Evolutionary conservation across 2,113 vertebrate genomes (phyloP).

Genomic region (Macquaria ambigua): DNA sequence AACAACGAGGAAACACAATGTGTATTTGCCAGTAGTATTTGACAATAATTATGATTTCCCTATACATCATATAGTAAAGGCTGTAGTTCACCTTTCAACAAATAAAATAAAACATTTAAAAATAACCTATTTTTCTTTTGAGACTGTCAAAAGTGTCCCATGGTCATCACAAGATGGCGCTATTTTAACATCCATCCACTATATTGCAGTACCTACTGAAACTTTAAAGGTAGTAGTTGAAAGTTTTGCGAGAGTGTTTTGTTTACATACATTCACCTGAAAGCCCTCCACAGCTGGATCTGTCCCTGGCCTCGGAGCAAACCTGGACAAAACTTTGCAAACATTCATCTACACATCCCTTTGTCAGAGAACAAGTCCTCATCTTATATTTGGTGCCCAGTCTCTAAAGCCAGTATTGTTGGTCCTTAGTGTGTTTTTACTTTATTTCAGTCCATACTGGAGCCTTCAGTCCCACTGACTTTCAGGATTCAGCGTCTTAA

Average conservation of each 20-base stretch:
- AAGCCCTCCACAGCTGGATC: neutral
- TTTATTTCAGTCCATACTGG: neutral
- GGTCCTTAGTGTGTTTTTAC: slow-evolving; percentile 29
- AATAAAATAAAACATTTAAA: neutral
- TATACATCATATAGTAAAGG: neutral
- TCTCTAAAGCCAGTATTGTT: neutral
- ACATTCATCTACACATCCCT: neutral
- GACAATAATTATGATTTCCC: neutral
- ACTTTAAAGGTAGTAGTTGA: neutral
- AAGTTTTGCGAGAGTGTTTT: slow-evolving; percentile 9
- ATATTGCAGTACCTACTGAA: neutral
- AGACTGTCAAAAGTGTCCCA: neutral
- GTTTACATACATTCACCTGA: neutral
- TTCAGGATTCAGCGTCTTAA: slow-evolving; percentile 10
- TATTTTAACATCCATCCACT: slow-evolving; percentile 4
- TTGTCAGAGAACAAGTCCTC: neutral
- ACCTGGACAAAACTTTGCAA: neutral
- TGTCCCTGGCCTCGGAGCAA: neutral
- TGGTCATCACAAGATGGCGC: neutral
- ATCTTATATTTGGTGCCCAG: neutral
- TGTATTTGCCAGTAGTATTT: neutral
- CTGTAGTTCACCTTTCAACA: neutral
- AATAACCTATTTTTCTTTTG: neutral
- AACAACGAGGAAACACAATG: neutral
- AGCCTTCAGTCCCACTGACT: neutral